Percentiles rank a stretch among this genome's conserved stretches.
Evolutionary conservation across 2,797 vertebrate species (phyloP).

Genomic region (Paguma larvata): DNA sequence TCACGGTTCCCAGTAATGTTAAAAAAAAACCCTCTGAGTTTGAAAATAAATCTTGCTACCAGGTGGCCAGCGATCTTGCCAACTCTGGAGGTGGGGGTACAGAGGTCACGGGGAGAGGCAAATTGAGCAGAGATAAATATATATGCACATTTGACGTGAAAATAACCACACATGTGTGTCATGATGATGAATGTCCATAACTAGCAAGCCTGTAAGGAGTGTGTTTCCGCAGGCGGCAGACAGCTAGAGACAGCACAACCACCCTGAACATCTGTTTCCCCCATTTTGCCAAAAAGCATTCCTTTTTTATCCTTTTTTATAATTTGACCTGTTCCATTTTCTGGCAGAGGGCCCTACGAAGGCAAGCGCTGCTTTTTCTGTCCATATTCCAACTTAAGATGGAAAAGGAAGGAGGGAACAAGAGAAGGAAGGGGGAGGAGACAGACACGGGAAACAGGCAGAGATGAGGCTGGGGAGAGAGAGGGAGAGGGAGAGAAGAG

Average conservation of each 20-base stretch:
- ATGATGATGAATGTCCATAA: slow-evolving; percentile 2
- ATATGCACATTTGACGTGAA: not conserved
- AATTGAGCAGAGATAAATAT: slow-evolving; percentile 29
- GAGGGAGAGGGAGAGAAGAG: too few species aligned
- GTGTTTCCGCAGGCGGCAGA: slow-evolving; percentile 29
- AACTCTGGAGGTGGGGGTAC: not conserved
- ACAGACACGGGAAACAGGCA: not conserved
- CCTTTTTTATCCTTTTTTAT: slow-evolving; percentile 83
- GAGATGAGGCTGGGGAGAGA: not conserved
- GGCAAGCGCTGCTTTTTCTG: slow-evolving; percentile 79
- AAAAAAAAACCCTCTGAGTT: slow-evolving; percentile 30
- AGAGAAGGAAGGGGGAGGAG: not conserved
- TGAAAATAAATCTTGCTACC: slow-evolving; percentile 69
- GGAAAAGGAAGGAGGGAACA: slow-evolving; percentile 74
- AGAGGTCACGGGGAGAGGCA: not conserved
- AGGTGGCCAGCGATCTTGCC: slow-evolving; percentile 58
- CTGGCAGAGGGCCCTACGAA: slow-evolving; percentile 80
- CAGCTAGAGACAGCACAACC: slow-evolving; percentile 71
- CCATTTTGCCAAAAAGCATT: slow-evolving; percentile 84
- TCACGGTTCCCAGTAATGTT: not conserved
- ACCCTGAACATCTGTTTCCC: slow-evolving; percentile 87
- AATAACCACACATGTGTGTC: slow-evolving; percentile 66
- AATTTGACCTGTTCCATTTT: slow-evolving; percentile 87
- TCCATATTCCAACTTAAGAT: slow-evolving; percentile 79
- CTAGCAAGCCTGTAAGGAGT: slow-evolving; percentile 9